phyloP scores from a whole-genome alignment of 1,140 invertebrate species.

The Zophobas morio region DNA sequence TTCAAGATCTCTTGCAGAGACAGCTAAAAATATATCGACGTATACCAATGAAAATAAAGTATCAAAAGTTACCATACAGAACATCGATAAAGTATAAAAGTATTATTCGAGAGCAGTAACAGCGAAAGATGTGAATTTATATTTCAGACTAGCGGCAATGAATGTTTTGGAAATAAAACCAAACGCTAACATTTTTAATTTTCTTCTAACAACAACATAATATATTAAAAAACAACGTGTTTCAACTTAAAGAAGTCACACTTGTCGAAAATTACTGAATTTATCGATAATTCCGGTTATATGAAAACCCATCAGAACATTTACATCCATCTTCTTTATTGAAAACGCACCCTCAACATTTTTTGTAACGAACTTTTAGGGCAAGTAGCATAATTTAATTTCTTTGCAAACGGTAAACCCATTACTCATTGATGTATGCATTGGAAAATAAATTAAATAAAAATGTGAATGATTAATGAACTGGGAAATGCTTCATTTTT shows the following conservation, averaged over 20 bases:
- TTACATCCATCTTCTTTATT: conserved; percentile 20
- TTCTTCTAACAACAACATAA: too few relatives aligned
- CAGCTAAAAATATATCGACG: too few relatives aligned
- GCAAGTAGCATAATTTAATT: conserved; percentile 20
- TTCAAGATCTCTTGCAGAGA: too few relatives aligned
- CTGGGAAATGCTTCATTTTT: conserved; percentile 16
- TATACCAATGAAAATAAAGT: too few relatives aligned
- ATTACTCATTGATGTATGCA: conserved; percentile 27
- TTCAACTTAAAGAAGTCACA: neutral
- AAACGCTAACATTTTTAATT: too few relatives aligned
- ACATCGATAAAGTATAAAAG: too few relatives aligned
- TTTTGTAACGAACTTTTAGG: conserved; percentile 5
- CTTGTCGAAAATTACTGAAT: neutral
- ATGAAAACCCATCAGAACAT: neutral
- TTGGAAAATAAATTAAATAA: conserved; percentile 33
- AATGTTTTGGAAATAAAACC: too few relatives aligned
- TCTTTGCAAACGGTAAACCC: conserved; percentile 10
- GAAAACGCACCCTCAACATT: conserved; percentile 12
- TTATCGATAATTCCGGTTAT: neutral
- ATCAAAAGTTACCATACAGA: too few relatives aligned
- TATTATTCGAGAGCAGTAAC: too few relatives aligned
- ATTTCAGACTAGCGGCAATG: too few relatives aligned
- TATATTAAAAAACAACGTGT: too few relatives aligned
- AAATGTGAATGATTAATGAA: conserved; percentile 30
- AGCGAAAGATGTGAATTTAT: too few relatives aligned